These are phyloP conservation scores for Spea multiplicata DNA, from an alignment of 2,113 vertebrate species.

Conservation along the genomic window DNA sequence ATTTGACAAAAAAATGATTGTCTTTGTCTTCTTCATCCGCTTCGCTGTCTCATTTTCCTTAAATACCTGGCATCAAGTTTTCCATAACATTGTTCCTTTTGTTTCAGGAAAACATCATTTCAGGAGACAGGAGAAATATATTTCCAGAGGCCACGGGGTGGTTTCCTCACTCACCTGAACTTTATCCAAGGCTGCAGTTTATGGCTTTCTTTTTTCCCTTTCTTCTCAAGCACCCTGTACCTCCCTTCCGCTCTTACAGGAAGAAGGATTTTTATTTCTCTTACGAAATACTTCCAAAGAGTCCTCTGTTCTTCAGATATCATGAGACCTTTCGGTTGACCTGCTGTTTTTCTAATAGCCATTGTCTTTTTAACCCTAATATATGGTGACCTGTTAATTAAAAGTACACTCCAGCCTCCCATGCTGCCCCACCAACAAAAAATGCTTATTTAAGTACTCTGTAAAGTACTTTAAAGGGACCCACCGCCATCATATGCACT, in stretches of 20 bases:
- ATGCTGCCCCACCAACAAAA: too few relatives aligned
- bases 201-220: conserved; percentile 61
- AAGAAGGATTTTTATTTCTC: conserved; percentile 72
- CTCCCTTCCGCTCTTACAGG: conserved; percentile 76
- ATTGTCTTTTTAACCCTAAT: conserved; percentile 61
- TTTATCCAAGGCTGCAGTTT: conserved; percentile 70
- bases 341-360: conserved; percentile 54
- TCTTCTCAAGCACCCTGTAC: conserved; percentile 70
- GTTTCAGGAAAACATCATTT: conserved; percentile 71
- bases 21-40: conserved; percentile 72
- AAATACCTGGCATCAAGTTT: conserved; percentile 72
- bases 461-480: too few relatives aligned
- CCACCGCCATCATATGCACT: too few relatives aligned
- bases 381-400: too few relatives aligned
- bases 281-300: conserved; percentile 64
- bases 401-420: too few relatives aligned
- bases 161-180: conserved; percentile 75
- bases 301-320: conserved; percentile 68
- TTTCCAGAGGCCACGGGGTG: conserved; percentile 70
- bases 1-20: conserved; percentile 50
- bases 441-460: too few relatives aligned
- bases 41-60: conserved; percentile 71
- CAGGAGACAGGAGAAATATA: conserved; percentile 67
- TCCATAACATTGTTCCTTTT: conserved; percentile 70
- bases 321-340: conserved; percentile 33